Base-by-base conservation (phyloP, 2,797 vertebrate species). In the Muraenolepis orangiensis region DNA sequence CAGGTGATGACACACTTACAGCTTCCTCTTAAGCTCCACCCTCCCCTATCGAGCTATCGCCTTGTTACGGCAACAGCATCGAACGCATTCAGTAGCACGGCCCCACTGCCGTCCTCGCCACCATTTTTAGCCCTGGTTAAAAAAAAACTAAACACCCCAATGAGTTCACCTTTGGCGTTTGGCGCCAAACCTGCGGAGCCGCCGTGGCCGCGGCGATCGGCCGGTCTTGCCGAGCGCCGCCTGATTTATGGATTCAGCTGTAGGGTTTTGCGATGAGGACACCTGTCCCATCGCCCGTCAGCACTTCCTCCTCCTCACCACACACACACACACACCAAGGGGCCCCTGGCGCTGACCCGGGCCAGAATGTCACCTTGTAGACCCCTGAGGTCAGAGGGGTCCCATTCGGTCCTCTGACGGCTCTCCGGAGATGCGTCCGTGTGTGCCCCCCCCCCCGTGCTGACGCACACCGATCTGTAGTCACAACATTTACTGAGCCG, bases 231-330 rank as follows among this genome's bases (percentile, higher is more conserved):
- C 85, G 80, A 77, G 73, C 12, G 67, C 68, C 68, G 38, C 51
- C n/a, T 90, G 88, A 90, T 90, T 90, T 88, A 90, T 87, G 80
- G 84, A 83, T 88, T 78, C 85, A 88, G 80, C 86, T 88, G 85
- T 78, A 83, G 76, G 78, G 74, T 61, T 68, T 74, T 69, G 80
- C 46, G 57, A 87, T 83, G 82, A 76, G 86, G 78, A 88, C 89
- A 92, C 90, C 88, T 92, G 91, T 91, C 87, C 78, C 72, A 69
- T 81, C 78, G 77, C 89, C 82, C 77, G 80, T 88, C 87, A 85
- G 74, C 77, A 71, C 79, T 87, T 83, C 84, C 84, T 84, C 87
- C 87, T 8, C 85, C 79, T n/a, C n/a, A n/a, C n/a, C n/a, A n/a
- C n/a, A n/a, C n/a, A n/a, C n/a, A n/a, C n/a, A n/a, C n/a, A n/a